Conservation (phyloP, 2,797 vertebrate genomes). For the Holocentrus rufus region DNA sequence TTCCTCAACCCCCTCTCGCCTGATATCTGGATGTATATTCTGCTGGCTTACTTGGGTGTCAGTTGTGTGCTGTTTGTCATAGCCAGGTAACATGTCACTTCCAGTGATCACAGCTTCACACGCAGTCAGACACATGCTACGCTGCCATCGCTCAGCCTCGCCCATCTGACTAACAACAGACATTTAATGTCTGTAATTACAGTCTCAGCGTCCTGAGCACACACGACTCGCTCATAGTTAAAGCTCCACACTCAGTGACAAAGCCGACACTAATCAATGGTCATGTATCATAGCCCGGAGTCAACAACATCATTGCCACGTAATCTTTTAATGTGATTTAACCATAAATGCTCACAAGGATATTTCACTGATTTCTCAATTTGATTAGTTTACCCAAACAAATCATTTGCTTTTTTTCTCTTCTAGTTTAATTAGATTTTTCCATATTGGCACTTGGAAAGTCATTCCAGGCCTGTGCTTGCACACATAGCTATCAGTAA, state of each 20-base stretch:
- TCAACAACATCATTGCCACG: slow-evolving; percentile 10
- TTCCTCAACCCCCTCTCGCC: slow-evolving; percentile 99
- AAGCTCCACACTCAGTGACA: slow-evolving; percentile 25
- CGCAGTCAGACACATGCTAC: slow-evolving; percentile 58
- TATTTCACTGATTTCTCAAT: slow-evolving; percentile 7
- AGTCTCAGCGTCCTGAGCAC: slow-evolving; percentile 32
- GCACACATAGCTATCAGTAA: slow-evolving; percentile 48
- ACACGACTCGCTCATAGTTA: background rate
- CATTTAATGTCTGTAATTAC: slow-evolving; percentile 45
- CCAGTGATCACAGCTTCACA: slow-evolving; percentile 65
- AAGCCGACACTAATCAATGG: slow-evolving; percentile 36
- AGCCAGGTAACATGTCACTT: slow-evolving; percentile 98
- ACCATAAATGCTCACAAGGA: slow-evolving; percentile 3
- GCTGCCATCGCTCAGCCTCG: slow-evolving; percentile 22
- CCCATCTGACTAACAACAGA: slow-evolving; percentile 44
- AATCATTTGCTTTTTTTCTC: background rate
- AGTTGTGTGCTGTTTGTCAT: slow-evolving; percentile 99
- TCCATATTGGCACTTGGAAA: slow-evolving; percentile 59
- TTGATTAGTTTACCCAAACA: slow-evolving; percentile 1
- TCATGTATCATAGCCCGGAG: slow-evolving; percentile 20
- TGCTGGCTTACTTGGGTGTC: slow-evolving; percentile 99
- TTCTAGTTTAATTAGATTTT: slow-evolving; percentile 38
- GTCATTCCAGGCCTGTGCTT: slow-evolving; percentile 48
- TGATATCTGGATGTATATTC: slow-evolving; percentile 99
- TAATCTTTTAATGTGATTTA: slow-evolving; percentile 33